These are phyloP conservation scores for Lates japonicus DNA, from an alignment of 2,797 vertebrate genomes.

Conservation along the genomic window DNA sequence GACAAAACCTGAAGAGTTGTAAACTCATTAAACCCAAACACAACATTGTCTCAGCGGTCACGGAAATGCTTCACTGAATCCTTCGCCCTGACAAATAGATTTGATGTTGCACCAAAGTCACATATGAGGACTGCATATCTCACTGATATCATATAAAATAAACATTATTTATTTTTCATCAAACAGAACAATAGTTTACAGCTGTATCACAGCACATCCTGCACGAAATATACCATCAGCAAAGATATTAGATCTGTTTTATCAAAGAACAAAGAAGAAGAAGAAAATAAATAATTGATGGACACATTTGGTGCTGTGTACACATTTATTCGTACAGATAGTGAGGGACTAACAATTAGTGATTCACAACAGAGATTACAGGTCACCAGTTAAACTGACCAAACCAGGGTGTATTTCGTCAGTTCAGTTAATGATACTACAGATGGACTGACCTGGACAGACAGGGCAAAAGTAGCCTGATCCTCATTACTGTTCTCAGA, in stretches of 20 bases:
- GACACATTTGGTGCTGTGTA: no score
- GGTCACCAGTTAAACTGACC: background rate
- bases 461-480: constrained; percentile 89
- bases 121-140: background rate
- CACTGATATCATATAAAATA: background rate
- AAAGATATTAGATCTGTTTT: background rate
- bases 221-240: background rate
- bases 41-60: constrained; percentile 85
- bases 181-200: background rate
- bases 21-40: constrained; percentile 95
- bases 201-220: no score
- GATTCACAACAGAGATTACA: no score
- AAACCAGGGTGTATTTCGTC: background rate
- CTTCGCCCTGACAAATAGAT: constrained; percentile 87
- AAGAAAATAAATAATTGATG: no score
- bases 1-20: constrained; percentile 88
- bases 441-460: constrained; percentile 90
- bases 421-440: background rate
- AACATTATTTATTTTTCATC: background rate
- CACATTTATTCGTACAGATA: no score
- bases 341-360: background rate
- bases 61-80: constrained; percentile 97
- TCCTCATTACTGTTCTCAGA: constrained; percentile 93
- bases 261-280: background rate
- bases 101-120: background rate